A percentile compares a stretch with the other conserved stretches of the same genome.
Evolutionary conservation across 1,140 invertebrate species (phyloP).

Genomic region (Nilaparvata lugens): DNA sequence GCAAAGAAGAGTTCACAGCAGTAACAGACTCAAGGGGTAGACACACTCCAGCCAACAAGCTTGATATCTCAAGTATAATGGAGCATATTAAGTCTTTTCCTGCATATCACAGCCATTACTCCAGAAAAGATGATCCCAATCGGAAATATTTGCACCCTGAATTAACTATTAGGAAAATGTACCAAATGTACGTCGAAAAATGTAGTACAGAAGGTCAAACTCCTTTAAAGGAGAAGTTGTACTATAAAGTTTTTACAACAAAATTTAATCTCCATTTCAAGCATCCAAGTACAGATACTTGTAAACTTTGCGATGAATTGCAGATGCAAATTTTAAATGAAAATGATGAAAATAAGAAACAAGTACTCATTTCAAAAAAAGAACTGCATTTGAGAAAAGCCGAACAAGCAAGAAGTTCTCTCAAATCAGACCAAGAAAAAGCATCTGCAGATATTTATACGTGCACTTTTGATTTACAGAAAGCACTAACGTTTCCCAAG

Average conservation of each 20-base stretch:
- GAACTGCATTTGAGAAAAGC: slow-evolving; percentile 23
- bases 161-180: slow-evolving; percentile 41
- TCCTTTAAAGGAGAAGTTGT: slow-evolving; percentile 40
- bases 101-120: slow-evolving; percentile 22
- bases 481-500: slow-evolving; percentile 25
- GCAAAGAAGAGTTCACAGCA: slow-evolving; percentile 8
- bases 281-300: slow-evolving; percentile 33
- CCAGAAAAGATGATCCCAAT: slow-evolving; percentile 36
- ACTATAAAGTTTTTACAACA: slow-evolving; percentile 38
- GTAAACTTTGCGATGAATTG: slow-evolving; percentile 24
- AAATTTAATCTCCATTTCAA: slow-evolving; percentile 31
- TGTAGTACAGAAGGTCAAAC: slow-evolving; percentile 33
- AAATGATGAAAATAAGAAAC: slow-evolving; percentile 16
- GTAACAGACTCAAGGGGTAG: slow-evolving; percentile 2
- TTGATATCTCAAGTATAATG: slow-evolving; percentile 7
- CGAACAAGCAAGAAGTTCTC: slow-evolving; percentile 16
- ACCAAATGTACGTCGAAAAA: slow-evolving; percentile 36
- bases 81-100: slow-evolving; percentile 12
- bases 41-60: slow-evolving; percentile 8
- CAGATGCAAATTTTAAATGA: slow-evolving; percentile 14
- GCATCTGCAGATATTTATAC: slow-evolving; percentile 20
- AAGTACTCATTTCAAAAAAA: slow-evolving; percentile 17
- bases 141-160: slow-evolving; percentile 38
- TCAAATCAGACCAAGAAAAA: slow-evolving; percentile 20
- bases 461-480: slow-evolving; percentile 26